phyloP scores from a whole-genome alignment of 1,140 invertebrate genomes.

The Amyelois transitella region DNA sequence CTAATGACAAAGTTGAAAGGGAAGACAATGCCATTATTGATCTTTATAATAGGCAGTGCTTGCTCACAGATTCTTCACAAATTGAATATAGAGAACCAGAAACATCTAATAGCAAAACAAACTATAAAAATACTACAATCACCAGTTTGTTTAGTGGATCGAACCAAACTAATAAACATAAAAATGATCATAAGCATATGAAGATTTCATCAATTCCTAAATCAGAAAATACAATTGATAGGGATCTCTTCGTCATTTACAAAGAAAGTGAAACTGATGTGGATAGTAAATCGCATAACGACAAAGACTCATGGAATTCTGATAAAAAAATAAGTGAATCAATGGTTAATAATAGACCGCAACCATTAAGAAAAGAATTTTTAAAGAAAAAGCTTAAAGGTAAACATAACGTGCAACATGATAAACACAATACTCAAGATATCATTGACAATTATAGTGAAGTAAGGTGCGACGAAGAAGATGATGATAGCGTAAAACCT shows the following conservation, averaged over 20 bases:
- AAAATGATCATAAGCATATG: no score
- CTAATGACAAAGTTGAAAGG: background rate
- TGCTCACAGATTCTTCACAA: slow-evolving; percentile 19
- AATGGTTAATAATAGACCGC: background rate
- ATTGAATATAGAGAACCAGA: background rate
- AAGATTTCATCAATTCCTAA: slow-evolving; percentile 2
- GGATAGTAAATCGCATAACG: slow-evolving; percentile 9
- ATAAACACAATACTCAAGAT: background rate
- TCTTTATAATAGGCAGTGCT: slow-evolving; percentile 28
- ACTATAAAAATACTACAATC: slow-evolving; percentile 1
- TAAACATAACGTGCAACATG: background rate
- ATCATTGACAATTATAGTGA: slow-evolving; percentile 5
- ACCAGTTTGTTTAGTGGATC: slow-evolving; percentile 7
- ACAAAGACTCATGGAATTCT: slow-evolving; percentile 15
- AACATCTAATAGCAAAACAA: background rate
- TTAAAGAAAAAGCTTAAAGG: background rate
- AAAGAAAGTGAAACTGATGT: slow-evolving; percentile 36
- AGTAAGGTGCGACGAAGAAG: slow-evolving; percentile 14
- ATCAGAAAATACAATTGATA: slow-evolving; percentile 29
- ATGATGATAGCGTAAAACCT: slow-evolving; percentile 27
- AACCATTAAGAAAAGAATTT: background rate
- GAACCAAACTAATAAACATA: background rate
- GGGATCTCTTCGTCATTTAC: slow-evolving; percentile 48
- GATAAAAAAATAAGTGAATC: slow-evolving; percentile 8
- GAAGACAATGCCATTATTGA: slow-evolving; percentile 13